These are phyloP conservation scores for Trichomalopsis sarcophagae DNA, from an alignment of 1,140 invertebrate species.

Conservation along the genomic window DNA sequence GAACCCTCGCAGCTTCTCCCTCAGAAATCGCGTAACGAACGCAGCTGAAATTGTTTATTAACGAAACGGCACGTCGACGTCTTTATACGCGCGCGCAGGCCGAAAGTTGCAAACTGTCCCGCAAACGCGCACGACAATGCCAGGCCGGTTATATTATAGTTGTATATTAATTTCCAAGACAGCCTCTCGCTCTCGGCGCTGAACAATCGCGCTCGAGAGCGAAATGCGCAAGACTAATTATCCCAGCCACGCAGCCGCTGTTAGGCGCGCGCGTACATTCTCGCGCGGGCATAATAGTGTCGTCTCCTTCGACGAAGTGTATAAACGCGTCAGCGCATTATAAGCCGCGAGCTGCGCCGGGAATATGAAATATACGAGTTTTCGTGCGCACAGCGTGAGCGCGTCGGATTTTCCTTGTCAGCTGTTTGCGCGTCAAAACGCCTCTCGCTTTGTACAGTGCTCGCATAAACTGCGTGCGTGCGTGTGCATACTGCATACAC, in stretches of 20 bases:
- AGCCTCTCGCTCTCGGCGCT: background rate
- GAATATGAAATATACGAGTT: background rate
- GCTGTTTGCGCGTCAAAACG: background rate
- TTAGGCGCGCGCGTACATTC: background rate
- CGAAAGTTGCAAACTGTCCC: background rate
- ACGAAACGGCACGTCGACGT: background rate
- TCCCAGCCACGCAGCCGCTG: background rate
- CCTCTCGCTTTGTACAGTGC: background rate
- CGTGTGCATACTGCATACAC: background rate
- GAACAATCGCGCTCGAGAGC: background rate
- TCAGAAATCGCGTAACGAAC: background rate
- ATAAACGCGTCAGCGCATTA: background rate
- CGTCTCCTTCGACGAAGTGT: background rate
- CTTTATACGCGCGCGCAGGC: background rate
- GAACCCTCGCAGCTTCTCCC: too few species aligned
- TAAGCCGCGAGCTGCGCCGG: background rate
- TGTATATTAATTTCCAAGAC: background rate
- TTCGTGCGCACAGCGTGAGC: background rate
- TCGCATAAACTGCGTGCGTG: background rate
- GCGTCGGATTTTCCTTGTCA: background rate
- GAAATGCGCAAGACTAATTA: background rate
- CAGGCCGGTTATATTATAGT: background rate
- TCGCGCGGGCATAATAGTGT: background rate
- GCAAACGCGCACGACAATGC: background rate
- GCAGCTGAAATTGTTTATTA: background rate